Percentiles rank a stretch among this genome's conserved stretches.
Evolutionary conservation across 2,113 vertebrate genomes (phyloP).

Genomic region (Pangasianodon hypophthalmus): DNA sequence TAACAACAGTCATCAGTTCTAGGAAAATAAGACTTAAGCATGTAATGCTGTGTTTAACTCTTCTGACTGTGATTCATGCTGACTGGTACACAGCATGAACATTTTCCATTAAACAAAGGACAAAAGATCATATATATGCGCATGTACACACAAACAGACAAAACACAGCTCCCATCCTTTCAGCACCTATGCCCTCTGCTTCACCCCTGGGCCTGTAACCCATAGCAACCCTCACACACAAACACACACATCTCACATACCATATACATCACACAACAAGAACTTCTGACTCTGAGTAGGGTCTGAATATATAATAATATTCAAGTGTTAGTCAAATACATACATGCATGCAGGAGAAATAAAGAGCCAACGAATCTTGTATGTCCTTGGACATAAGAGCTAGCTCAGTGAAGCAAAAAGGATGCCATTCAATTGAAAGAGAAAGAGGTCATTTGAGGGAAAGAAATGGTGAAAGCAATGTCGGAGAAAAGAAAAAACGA

Average conservation of each 20-base stretch:
- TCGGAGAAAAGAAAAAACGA: not conserved
- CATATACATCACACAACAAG: not conserved
- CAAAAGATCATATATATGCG: not conserved
- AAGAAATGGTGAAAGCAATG: conserved; percentile 8
- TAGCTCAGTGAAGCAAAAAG: conserved; percentile 18
- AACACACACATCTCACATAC: not conserved
- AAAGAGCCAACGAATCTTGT: not conserved
- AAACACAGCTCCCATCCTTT: conserved; percentile 41
- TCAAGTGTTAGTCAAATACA: not conserved
- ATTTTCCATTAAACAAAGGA: not conserved
- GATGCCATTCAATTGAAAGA: conserved; percentile 14
- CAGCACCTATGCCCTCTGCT: conserved; percentile 47
- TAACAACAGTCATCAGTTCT: not conserved
- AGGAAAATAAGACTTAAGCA: not conserved
- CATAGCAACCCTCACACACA: conserved; percentile 43
- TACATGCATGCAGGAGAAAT: not conserved
- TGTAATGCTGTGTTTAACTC: not conserved
- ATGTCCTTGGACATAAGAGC: conserved; percentile 39
- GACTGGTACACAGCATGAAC: not conserved
- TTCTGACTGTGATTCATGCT: not conserved
- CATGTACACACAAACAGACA: conserved; percentile 13
- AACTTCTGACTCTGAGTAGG: not conserved
- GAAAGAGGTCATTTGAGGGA: conserved; percentile 49
- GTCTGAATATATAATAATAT: not conserved
- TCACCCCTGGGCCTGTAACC: conserved; percentile 45